Conservation (phyloP, 2,113 vertebrate genomes). For the Brachirus orientalis region DNA sequence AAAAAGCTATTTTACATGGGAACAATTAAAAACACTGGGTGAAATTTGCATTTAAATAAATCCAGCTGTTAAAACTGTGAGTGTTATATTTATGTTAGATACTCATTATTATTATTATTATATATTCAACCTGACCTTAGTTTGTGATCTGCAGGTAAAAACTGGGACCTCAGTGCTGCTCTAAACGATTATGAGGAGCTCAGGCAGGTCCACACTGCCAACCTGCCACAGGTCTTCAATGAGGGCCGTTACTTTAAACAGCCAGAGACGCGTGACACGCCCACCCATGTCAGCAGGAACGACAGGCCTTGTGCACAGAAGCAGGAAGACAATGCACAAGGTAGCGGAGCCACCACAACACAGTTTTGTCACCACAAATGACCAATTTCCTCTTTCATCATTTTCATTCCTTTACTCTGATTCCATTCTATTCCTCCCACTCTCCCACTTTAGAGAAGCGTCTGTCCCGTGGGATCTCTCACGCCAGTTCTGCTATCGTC, state of each 20-base stretch:
- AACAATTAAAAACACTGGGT: conserved; percentile 4
- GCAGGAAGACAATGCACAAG: conserved; percentile 88
- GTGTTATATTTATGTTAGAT: background rate
- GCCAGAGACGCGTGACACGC: conserved; percentile 80
- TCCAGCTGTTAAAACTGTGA: too few species aligned
- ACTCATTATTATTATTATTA: background rate
- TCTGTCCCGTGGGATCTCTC: conserved; percentile 97
- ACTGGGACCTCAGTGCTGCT: conserved; percentile 97
- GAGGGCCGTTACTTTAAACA: conserved; percentile 90
- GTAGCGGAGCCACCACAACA: conserved; percentile 24
- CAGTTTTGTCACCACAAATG: too few species aligned
- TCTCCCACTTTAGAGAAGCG: conserved; percentile 87
- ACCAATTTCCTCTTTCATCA: background rate
- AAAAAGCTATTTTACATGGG: too few species aligned
- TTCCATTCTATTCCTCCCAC: background rate
- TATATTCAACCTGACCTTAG: background rate
- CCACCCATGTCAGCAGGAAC: conserved; percentile 83
- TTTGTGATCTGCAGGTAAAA: conserved; percentile 87
- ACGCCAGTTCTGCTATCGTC: conserved; percentile 98
- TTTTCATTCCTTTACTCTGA: background rate
- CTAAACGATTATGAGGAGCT: conserved; percentile 96
- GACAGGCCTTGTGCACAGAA: conserved; percentile 83
- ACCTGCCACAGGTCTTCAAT: conserved; percentile 94
- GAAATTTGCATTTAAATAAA: too few species aligned
- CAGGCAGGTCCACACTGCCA: conserved; percentile 93